phyloP scores from a whole-genome alignment of 2,113 vertebrate species.

The Ageneiosus marmoratus region DNA sequence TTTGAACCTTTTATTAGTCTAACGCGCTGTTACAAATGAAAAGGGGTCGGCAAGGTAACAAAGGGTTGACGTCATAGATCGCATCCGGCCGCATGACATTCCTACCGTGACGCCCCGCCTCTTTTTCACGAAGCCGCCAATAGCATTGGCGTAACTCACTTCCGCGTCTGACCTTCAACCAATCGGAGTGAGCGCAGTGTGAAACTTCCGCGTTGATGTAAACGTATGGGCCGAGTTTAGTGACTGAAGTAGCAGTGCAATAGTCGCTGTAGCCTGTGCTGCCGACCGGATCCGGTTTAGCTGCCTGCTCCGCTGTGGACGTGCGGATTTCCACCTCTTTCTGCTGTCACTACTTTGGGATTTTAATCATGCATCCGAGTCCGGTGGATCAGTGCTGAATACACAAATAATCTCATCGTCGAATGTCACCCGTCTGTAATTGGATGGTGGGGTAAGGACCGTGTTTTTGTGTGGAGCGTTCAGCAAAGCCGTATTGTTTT shows the following conservation, averaged over 20 bases:
- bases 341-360: constrained; percentile 38
- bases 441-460: constrained; percentile 53
- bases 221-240: constrained; percentile 31
- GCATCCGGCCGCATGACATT: constrained; percentile 72
- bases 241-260: constrained; percentile 46
- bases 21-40: constrained; percentile 46
- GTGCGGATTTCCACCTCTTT: constrained; percentile 44
- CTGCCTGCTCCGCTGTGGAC: constrained; percentile 30
- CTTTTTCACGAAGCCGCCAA: neutral
- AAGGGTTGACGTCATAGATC: constrained; percentile 78
- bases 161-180: constrained; percentile 40
- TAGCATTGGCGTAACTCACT: constrained; percentile 41
- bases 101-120: constrained; percentile 56
- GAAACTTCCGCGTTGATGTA: constrained; percentile 55
- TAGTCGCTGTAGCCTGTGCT: constrained; percentile 43
- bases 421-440: constrained; percentile 43
- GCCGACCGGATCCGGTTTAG: constrained; percentile 40
- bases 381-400: constrained; percentile 40
- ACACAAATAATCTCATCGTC: constrained; percentile 21
- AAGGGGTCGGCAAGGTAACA: constrained; percentile 74
- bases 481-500: constrained; percentile 21
- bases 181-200: constrained; percentile 36
- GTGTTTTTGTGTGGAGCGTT: constrained; percentile 17
- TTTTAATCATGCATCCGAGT: constrained; percentile 55
- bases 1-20: constrained; percentile 25